Base-by-base conservation (phyloP, 2,888 invertebrate genomes). In the Caenorhabditis sinica region DNA sequence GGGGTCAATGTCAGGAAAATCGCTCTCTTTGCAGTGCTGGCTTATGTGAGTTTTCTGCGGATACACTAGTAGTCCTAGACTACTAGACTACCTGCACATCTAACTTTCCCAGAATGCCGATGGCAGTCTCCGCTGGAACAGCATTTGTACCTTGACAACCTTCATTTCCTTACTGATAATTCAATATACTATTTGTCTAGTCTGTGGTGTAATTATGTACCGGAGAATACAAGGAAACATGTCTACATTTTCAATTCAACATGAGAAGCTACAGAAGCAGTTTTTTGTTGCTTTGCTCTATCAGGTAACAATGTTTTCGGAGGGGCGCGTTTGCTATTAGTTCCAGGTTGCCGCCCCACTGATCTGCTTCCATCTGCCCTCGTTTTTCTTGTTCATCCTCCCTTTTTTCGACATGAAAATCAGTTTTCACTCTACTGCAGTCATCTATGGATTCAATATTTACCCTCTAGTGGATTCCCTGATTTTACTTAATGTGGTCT, bases 1-100 rank as follows among this genome's bases (percentile, higher is more conserved):
- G 58, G 76, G 0, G 68, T 76, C 1, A 40, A 76, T 6, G 60
- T 68, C 4, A 13, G 56, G 25, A n/a, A n/a, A 8, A 25, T 76
- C 1, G 49, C 76, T 0, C 20, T 30, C 2, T 79, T 56, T 13
- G 40, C 51, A 4, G 23, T 71, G 2, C n/a, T 79, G 2, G 71
- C 71, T 28, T 71, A 69, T 69, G 74, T 74, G 11, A 49, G 65
- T 68, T 49, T 61, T 30, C 2, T 43, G 45, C n/a, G 43, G 13
- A 17, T 66, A 20, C 23, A 17, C 15, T 49, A 13, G 51, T 17
- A 51, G 8, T 33, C 33, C 33, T 33, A 33, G n/a, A n/a, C n/a
- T n/a, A n/a, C 23, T 45, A 30, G 49, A 33, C 3, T n/a, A 58
- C n/a, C 0, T 25, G 2, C 23, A 1, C 13, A 40, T 40, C 15